Evolutionary conservation across 92 coral and sea anemone species (phyloP).

Genomic region (Desmophyllum pertusum): DNA sequence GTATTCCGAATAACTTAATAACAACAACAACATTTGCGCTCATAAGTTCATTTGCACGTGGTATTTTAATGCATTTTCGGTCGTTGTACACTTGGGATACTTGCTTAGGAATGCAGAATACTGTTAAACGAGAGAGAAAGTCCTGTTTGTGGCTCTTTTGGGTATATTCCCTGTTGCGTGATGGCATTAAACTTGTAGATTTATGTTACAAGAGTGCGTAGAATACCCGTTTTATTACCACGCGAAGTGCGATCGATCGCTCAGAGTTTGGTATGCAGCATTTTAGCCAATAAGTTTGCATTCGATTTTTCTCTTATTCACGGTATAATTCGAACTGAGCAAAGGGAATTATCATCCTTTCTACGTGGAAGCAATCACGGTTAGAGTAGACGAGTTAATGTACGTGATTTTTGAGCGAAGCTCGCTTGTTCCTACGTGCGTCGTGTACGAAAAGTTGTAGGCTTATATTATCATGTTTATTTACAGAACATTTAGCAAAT

Average conservation of each 20-base stretch:
- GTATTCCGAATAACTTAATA: slow-evolving; percentile 17
- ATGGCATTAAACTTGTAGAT: slow-evolving; percentile 32
- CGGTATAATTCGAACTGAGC: background rate
- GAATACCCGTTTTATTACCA: slow-evolving; percentile 34
- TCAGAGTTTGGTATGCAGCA: slow-evolving; percentile 25
- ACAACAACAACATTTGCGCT: slow-evolving; percentile 38
- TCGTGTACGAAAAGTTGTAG: slow-evolving; percentile 21
- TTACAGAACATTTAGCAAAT: slow-evolving; percentile 81
- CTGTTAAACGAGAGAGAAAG: background rate
- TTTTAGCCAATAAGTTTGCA: background rate
- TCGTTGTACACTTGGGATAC: slow-evolving; percentile 15
- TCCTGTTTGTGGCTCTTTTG: background rate
- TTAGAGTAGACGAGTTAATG: background rate
- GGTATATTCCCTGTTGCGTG: slow-evolving; percentile 29
- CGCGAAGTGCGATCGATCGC: slow-evolving; percentile 18
- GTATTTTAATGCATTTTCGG: slow-evolving; percentile 33
- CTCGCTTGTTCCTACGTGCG: slow-evolving; percentile 31
- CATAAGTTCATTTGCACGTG: slow-evolving; percentile 44
- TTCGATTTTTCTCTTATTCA: background rate
- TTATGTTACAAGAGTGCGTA: slow-evolving; percentile 16
- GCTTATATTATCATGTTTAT: slow-evolving; percentile 64
- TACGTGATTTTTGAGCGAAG: background rate
- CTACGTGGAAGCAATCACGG: background rate
- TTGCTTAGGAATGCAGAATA: slow-evolving; percentile 11
- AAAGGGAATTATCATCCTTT: background rate